A percentile compares a stretch with the other conserved stretches of the same genome.
Conservation (phyloP, 1,140 invertebrate species). For the Macrotrachela quadricornifera region DNA sequence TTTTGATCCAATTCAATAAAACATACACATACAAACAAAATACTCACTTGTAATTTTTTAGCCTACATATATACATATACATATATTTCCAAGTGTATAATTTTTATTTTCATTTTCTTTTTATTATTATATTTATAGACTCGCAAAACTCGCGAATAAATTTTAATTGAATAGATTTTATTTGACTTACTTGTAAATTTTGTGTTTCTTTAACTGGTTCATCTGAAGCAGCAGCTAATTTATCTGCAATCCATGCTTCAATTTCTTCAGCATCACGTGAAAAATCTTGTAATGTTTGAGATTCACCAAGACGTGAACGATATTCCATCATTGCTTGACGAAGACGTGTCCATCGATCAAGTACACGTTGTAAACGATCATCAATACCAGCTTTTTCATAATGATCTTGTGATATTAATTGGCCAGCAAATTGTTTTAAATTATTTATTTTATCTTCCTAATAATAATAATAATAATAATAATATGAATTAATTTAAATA, state of each 20-base stretch:
- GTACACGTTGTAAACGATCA: conserved; percentile 68
- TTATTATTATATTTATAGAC: no score
- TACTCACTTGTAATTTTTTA: no score
- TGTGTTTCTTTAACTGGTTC: conserved; percentile 71
- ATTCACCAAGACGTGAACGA: conserved; percentile 77
- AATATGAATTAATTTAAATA: no score
- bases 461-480: no score
- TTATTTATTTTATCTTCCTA: conserved; percentile 78
- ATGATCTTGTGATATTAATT: conserved; percentile 73
- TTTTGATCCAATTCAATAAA: no score
- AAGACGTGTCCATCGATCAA: conserved; percentile 65
- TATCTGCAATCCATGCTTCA: conserved; percentile 96
- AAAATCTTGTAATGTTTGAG: conserved; percentile 94
- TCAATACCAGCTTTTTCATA: conserved; percentile 74
- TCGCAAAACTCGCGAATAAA: no score
- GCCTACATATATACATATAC: no score
- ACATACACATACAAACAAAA: no score
- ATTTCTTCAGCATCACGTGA: conserved; percentile 96
- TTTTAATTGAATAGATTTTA: not conserved
- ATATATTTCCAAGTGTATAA: no score
- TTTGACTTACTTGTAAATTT: conserved; percentile 30
- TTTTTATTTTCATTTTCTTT: no score
- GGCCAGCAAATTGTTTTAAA: conserved; percentile 73
- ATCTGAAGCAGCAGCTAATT: conserved; percentile 81
- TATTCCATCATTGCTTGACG: conserved; percentile 96